Percentiles rank a stretch among this genome's conserved stretches.
Conservation (phyloP, 2,113 vertebrate species). For the Eulacestoma nigropectus region DNA sequence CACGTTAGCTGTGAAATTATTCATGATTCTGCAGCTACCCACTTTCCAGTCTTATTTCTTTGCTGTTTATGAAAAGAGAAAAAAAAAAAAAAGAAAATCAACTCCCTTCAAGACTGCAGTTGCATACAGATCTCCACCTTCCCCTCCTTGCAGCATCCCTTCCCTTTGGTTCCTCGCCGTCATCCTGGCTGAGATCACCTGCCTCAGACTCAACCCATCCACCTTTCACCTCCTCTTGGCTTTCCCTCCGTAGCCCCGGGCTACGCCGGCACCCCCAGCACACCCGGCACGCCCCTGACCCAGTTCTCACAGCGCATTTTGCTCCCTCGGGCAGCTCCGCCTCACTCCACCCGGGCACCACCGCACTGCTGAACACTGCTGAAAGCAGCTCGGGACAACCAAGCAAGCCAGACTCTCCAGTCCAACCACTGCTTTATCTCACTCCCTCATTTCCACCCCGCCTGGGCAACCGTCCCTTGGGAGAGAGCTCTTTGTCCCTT, state of each 20-base stretch:
- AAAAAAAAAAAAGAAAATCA: not conserved
- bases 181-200: not conserved
- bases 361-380: not conserved
- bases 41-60: not conserved
- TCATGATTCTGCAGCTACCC: not conserved
- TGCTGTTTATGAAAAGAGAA: not conserved
- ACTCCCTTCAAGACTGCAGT: not conserved
- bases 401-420: not conserved
- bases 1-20: not conserved
- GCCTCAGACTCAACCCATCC: not conserved
- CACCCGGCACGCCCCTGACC: not conserved
- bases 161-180: not conserved
- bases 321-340: not conserved
- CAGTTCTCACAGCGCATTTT: not conserved
- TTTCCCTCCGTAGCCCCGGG: not conserved
- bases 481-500: not conserved
- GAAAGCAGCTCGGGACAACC: not conserved
- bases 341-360: not conserved
- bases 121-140: not conserved
- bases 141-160: not conserved
- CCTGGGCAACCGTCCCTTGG: not conserved
- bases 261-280: not conserved
- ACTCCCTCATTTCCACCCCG: not conserved
- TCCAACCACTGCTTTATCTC: not conserved
- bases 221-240: constrained; percentile 33